Base-by-base conservation (phyloP, 2,888 invertebrate species). In the Altica lythri region DNA sequence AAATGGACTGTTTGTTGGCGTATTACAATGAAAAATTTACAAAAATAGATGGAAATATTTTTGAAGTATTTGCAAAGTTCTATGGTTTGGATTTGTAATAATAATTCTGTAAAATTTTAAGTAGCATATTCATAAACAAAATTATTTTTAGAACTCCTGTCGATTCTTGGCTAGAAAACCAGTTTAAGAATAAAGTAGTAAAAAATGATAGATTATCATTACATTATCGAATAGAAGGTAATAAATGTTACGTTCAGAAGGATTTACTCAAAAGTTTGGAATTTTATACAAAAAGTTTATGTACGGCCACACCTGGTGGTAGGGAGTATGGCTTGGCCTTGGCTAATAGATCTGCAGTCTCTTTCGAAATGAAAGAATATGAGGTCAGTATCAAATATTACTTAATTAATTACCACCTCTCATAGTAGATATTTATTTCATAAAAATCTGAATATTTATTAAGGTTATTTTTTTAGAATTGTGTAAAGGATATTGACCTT, bases 341-440 rank as follows among this genome's bases (percentile, higher is more conserved):
- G 46, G 86, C 85, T 0, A 88, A 89, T 65, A 79, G 89, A 70
- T 88, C 89, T 8, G 88, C 87, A 12, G 81, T 84, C 5, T 77
- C 85, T 35, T 78, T 84, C 65, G 79, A 82, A 61, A 69, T 86
- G 69, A 78, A 80, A 51, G 78, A 79, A 65, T 86, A 79, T 73
- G 69, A 84, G 78, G 86, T 86, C 73, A 17, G 52, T 4, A n/a
- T n/a, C n/a, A n/a, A n/a, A n/a, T n/a, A n/a, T n/a, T n/a, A n/a
- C n/a, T n/a, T n/a, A n/a, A n/a, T n/a, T n/a, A n/a, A n/a, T n/a
- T n/a, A n/a, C n/a, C n/a, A n/a, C n/a, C n/a, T n/a, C n/a, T n/a
- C n/a, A n/a, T n/a, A n/a, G n/a, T n/a, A n/a, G n/a, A n/a, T n/a
- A n/a, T n/a, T n/a, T n/a, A n/a, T n/a, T n/a, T n/a, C n/a, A n/a